Percentiles rank a stretch among this genome's conserved stretches.
These are phyloP conservation scores for Timema cristinae DNA, from an alignment of 2,888 invertebrate genomes.

Conservation along the genomic window DNA sequence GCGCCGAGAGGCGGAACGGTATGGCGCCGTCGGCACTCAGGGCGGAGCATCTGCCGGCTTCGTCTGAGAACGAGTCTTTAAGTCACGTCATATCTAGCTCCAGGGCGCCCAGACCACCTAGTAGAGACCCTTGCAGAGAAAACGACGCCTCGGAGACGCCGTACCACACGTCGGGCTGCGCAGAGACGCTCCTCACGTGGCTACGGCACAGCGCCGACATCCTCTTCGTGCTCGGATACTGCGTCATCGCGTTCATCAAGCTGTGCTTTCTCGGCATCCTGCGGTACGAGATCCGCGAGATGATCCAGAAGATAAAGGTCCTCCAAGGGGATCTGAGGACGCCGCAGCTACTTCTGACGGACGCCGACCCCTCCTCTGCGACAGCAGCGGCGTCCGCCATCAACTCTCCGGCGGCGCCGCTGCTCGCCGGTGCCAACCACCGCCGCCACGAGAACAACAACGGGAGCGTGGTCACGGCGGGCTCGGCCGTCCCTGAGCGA, in stretches of 20 bases:
- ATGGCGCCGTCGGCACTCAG: constrained; percentile 33
- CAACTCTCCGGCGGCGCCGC: constrained; percentile 35
- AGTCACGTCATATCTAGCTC: constrained; percentile 39
- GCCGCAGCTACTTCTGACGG: constrained; percentile 25
- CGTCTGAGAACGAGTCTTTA: constrained; percentile 42
- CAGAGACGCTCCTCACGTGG: constrained; percentile 68
- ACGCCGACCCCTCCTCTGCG: constrained; percentile 19
- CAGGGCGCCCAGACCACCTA: constrained; percentile 40
- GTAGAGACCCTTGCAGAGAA: constrained; percentile 1
- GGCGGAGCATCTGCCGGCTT: constrained; percentile 37
- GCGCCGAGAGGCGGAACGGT: constrained; percentile 1
- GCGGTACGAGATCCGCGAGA: constrained; percentile 64
- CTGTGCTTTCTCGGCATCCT: constrained; percentile 83
- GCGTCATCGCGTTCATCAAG: constrained; percentile 84
- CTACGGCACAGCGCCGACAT: constrained; percentile 74
- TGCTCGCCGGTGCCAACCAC: constrained; percentile 37
- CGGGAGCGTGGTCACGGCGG: constrained; percentile 18
- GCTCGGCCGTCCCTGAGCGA: not conserved
- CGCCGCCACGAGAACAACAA: constrained; percentile 28
- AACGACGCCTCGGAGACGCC: not conserved
- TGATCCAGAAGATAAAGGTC: constrained; percentile 86
- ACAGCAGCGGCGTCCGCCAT: constrained; percentile 20
- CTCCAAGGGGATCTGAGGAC: constrained; percentile 58
- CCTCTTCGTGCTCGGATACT: constrained; percentile 77
- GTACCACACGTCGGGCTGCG: constrained; percentile 56